Evolutionary conservation across 2,888 invertebrate genomes (phyloP), one percentile per base, ranked within the genome.

Genomic region (Rhamphomyia laevipes): DNA sequence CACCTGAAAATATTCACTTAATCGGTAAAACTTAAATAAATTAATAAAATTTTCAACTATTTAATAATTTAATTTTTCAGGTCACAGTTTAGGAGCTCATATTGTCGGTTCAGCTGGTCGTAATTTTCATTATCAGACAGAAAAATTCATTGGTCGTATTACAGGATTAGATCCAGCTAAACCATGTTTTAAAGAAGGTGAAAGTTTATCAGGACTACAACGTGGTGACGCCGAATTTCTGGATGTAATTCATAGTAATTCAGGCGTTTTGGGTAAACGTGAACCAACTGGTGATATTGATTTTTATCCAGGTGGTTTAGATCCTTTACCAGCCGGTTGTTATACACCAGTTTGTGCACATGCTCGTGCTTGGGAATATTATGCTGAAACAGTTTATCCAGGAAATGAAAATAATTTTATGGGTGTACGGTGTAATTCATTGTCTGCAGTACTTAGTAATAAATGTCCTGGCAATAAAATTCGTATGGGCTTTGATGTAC

Each of bases 81-180:
- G 70, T 2, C 68, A 70, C 37, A 67, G 65, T 13, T 52, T 68
- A 48, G 67, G 68, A 6, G 68, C 68, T 3, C 70, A 68, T 45
- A 66, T 68, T 30, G 61, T 62, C 57, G 67, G 69, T 15, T 48
- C 56, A 1, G 66, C 67, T 7, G 68, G 65, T 0, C 60, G 65
- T 12, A 57, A 58, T 13, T 70, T 66, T 40, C 56, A 51, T 31
- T 51, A 55, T 3, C 46, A 61, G 4, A 65, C 70, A 2, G 60
- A 59, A 5, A 56, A 62, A 44, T 17, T 55, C 10, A 57, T 68
- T 21, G 59, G 61, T 10, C 61, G 67, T n/a, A 66, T 68, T 35
- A 70, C 68, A 1, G 68, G 64, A 7, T 53, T 68, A 17, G 70
- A 68, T 59, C 69, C 68, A 3, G 68, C 69, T 5, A 67, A 65